A percentile compares a stretch with the other conserved stretches of the same genome.
Evolutionary conservation across 2,797 vertebrate species (phyloP).

Genomic region (Tamandua tetradactyla): DNA sequence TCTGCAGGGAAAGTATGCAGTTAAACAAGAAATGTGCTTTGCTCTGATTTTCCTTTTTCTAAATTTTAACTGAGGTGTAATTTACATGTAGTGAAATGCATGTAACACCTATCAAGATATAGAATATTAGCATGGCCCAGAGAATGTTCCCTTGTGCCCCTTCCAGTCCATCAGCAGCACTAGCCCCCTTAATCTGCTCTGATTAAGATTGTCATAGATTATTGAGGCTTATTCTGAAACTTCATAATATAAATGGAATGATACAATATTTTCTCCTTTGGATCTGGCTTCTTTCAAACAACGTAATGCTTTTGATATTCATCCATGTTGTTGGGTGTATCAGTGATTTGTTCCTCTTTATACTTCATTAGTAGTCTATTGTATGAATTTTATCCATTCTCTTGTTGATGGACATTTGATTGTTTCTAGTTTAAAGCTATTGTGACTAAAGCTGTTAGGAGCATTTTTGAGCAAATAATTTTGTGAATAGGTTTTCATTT

Average conservation of each 20-base stretch:
- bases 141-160: background rate
- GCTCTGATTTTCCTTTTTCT: constrained; percentile 7
- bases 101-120: background rate
- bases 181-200: background rate
- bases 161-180: background rate
- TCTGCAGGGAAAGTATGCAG: background rate
- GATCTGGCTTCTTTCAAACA: background rate
- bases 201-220: background rate
- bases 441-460: background rate
- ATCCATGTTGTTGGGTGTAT: background rate
- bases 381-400: background rate
- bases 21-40: constrained; percentile 43
- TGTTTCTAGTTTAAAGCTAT: constrained; percentile 28
- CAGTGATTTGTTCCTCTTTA: background rate
- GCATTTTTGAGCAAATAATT: constrained; percentile 26
- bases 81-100: constrained; percentile 39
- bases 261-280: background rate
- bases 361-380: background rate
- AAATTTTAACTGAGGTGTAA: constrained; percentile 13
- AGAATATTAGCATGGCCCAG: background rate
- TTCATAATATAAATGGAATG: background rate
- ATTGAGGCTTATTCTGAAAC: background rate
- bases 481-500: constrained; percentile 14
- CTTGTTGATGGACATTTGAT: background rate
- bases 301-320: background rate